phyloP scores from a whole-genome alignment of 2,113 vertebrate species.

The Hyperopisus bebe region DNA sequence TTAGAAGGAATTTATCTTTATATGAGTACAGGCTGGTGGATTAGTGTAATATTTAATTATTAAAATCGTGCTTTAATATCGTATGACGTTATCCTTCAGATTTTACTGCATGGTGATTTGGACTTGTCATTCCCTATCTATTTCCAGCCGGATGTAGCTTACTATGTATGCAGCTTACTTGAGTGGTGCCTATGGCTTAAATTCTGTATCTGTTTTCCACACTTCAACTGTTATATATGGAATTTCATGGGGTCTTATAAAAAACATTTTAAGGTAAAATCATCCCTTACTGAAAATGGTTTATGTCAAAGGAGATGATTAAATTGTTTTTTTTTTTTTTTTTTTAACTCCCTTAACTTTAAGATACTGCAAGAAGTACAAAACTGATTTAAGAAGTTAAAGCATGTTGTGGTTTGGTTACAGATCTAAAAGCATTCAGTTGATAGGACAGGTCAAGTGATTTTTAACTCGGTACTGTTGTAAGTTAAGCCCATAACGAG shows the following conservation, averaged over 20 bases:
- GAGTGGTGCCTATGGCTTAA: neutral
- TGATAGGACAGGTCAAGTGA: neutral
- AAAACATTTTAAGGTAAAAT: neutral
- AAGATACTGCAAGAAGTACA: neutral
- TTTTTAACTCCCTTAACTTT: neutral
- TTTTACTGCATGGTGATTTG: neutral
- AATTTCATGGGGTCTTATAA: neutral
- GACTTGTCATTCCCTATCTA: neutral
- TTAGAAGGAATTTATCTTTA: neutral
- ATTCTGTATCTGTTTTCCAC: neutral
- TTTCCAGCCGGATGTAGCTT: neutral
- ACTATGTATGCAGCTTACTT: neutral
- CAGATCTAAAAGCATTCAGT: neutral
- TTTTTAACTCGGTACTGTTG: neutral
- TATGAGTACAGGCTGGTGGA: neutral
- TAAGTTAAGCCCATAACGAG: neutral
- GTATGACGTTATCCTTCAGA: neutral
- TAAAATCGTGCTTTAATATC: neutral
- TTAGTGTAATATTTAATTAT: neutral
- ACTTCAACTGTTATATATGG: neutral
- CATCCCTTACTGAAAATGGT: neutral
- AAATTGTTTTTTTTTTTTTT: neutral
- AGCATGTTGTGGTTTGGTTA: neutral
- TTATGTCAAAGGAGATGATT: neutral
- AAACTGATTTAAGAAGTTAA: neutral